Evolutionary conservation across 2,888 invertebrate species (phyloP).

Genomic region (Apodemia zela): DNA sequence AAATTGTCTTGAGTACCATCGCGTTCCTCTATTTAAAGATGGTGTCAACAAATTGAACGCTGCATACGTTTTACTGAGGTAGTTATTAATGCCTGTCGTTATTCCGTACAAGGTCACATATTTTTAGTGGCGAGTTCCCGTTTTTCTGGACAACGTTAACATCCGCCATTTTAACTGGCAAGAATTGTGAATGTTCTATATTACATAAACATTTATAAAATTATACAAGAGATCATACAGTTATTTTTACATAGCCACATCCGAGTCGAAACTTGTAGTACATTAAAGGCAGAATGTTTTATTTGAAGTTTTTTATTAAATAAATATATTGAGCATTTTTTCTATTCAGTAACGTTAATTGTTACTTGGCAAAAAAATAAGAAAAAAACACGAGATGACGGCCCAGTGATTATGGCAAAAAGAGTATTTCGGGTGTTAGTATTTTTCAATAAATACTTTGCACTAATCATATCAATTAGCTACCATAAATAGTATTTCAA

Average conservation of each 20-base stretch:
- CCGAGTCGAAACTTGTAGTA: background rate
- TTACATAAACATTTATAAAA: slow-evolving; percentile 14
- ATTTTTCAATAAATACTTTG: too few species aligned
- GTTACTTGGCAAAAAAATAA: too few species aligned
- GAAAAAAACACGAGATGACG: too few species aligned
- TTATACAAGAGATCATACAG: slow-evolving; percentile 16
- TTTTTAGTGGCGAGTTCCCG: slow-evolving; percentile 16
- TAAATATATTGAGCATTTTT: too few species aligned
- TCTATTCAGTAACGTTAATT: too few species aligned
- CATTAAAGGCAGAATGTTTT: slow-evolving; percentile 2
- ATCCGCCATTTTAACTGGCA: slow-evolving; percentile 9
- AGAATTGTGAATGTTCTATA: slow-evolving; percentile 13
- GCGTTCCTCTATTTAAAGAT: background rate
- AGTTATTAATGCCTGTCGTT: slow-evolving; percentile 23
- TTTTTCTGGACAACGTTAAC: slow-evolving; percentile 9
- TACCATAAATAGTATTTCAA: too few species aligned
- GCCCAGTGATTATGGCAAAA: too few species aligned
- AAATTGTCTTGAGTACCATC: background rate
- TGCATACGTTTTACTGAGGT: slow-evolving; percentile 14
- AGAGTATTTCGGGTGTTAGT: too few species aligned
- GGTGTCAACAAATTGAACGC: slow-evolving; percentile 1
- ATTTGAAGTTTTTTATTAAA: background rate
- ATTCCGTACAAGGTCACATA: slow-evolving; percentile 18
- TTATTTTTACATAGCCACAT: slow-evolving; percentile 8
- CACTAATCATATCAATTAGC: too few species aligned